Base-by-base conservation (phyloP, 2,113 vertebrate species). In the Archilochus colubris region DNA sequence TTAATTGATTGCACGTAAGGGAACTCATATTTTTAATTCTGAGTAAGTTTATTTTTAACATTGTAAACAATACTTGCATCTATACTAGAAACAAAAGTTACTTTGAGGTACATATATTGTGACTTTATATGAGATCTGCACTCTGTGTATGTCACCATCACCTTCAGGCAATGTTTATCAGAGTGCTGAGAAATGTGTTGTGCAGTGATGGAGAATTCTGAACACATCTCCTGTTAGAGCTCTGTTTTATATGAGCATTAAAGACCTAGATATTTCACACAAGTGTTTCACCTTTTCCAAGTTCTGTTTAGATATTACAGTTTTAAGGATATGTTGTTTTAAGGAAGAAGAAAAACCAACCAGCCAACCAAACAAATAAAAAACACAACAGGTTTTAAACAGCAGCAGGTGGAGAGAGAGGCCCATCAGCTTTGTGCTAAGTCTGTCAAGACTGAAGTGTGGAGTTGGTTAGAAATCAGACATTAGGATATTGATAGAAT, bases 81-180 rank as follows among this genome's bases (percentile, higher is more conserved):
- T 19, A 25, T 83, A 82, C 69, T 70, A 94, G 86, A 96, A 95
- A 89, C 54, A 88, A 86, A 96, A 94, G 73, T 94, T 70, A 67
- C 19, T 88, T 55, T 55, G 88, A 68, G 76, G 55, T 94, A 51
- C 63, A 73, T 79, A 48, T 77, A 38, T 72, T 93, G 82, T 89
- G 90, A 82, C 86, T 95, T 93, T 59, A 64, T 88, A 82, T 86
- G 62, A 70, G 53, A 84, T 94, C 68, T 81, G 74, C 88, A 86
- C 31, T 79, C 79, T 92, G 64, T 79, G 57, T 72, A 80, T 68
- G 18, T 92, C 36, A 89, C 82, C 59, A 38, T 74, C 78, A 91
- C 40, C 79, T 89, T 87, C 74, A 74, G 44, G 19, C 55, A 89
- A 86, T 44, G 14, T 90, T 72, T 78, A 69, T 74, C 77, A 58